Conservation (phyloP, 2,888 invertebrate genomes). For the Spisula subtruncata region DNA sequence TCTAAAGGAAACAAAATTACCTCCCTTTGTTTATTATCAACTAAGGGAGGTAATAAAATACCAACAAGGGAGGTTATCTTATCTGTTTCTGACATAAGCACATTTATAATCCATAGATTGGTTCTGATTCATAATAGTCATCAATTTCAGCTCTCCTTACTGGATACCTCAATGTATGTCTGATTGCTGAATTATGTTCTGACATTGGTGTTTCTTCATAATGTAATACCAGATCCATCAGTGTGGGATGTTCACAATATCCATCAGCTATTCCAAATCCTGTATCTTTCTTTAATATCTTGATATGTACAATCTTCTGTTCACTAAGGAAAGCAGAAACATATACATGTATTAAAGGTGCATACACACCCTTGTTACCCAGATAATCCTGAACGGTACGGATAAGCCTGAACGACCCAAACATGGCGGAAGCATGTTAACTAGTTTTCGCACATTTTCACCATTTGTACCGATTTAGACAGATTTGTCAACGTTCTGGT, state of each 20-base stretch:
- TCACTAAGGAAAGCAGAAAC: constrained; percentile 27
- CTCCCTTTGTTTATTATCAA: neutral
- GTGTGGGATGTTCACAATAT: constrained; percentile 49
- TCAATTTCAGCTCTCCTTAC: constrained; percentile 45
- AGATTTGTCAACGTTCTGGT: too few species aligned
- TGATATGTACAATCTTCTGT: constrained; percentile 56
- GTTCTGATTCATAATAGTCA: constrained; percentile 62
- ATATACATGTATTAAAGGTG: too few species aligned
- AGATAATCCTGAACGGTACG: too few species aligned
- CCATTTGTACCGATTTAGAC: too few species aligned
- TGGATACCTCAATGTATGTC: constrained; percentile 55
- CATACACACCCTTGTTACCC: too few species aligned
- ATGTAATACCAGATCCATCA: constrained; percentile 64
- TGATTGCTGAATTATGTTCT: constrained; percentile 58
- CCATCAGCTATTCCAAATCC: constrained; percentile 59
- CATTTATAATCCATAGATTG: constrained; percentile 55
- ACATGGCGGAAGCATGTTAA: too few species aligned
- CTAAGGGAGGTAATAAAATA: neutral
- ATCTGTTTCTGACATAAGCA: neutral
- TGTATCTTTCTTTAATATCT: constrained; percentile 53
- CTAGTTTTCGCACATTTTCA: too few species aligned
- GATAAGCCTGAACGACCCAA: too few species aligned
- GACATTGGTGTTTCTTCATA: constrained; percentile 58
- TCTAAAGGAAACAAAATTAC: too few species aligned
- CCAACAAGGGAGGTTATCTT: neutral